A percentile compares a stretch with the other conserved stretches of the same genome.
These are phyloP conservation scores for Arenaria interpres DNA, from an alignment of 2,113 vertebrate genomes.

Conservation along the genomic window DNA sequence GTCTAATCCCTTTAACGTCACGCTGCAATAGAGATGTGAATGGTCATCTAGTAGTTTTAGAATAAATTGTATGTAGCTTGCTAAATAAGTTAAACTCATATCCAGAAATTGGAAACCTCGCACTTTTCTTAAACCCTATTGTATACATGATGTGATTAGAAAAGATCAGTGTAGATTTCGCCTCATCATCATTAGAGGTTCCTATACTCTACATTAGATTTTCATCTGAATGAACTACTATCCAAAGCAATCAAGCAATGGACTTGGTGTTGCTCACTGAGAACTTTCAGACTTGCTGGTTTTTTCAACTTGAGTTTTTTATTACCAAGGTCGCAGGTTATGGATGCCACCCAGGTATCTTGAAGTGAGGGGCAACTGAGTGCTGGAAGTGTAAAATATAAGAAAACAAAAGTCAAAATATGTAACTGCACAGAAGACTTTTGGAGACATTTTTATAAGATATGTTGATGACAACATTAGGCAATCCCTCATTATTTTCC, in stretches of 20 bases:
- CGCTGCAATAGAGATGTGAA: not conserved
- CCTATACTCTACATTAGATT: not conserved
- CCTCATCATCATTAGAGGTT: not conserved
- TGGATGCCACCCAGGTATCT: not conserved
- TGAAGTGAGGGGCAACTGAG: not conserved
- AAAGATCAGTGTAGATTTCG: not conserved
- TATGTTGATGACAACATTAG: not conserved
- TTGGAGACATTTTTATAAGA: not conserved
- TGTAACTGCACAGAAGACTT: not conserved
- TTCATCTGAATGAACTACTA: not conserved
- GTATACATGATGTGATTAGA: not conserved
- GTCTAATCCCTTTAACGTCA: not conserved
- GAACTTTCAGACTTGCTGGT: not conserved
- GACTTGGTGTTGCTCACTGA: not conserved
- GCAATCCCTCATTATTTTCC: accelerated
- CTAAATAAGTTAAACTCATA: not conserved
- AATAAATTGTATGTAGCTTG: not conserved
- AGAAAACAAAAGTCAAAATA: not conserved
- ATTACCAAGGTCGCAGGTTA: not conserved
- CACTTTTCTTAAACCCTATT: not conserved
- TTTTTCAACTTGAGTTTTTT: not conserved
- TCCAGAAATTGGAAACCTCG: not conserved
- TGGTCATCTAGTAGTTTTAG: not conserved
- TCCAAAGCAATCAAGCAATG: not conserved
- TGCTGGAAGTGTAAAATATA: not conserved